phyloP scores from a whole-genome alignment of 2,797 vertebrate genomes.

The Paratrypauchen microcephalus region DNA sequence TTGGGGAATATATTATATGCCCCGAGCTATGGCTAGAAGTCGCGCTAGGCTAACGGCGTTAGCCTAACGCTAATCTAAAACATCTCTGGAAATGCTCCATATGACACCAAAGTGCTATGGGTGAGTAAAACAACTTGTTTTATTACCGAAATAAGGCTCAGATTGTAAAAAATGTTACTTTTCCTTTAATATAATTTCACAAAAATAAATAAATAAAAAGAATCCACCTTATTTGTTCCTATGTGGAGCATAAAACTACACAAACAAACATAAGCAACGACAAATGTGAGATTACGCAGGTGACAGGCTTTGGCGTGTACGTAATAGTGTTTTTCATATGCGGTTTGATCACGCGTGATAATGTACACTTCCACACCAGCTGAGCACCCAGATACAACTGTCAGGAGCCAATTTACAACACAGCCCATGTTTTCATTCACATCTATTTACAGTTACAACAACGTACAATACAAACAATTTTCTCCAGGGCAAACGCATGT shows the following conservation, averaged over 20 bases:
- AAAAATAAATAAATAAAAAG: neutral
- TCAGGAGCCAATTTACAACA: neutral
- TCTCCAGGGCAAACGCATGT: neutral
- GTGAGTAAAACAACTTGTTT: too few species aligned
- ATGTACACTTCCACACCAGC: neutral
- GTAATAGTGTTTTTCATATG: conserved; percentile 1
- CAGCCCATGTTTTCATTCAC: neutral
- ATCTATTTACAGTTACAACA: neutral
- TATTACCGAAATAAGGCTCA: too few species aligned
- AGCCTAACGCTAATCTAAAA: too few species aligned
- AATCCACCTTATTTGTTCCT: neutral
- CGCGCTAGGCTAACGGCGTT: too few species aligned
- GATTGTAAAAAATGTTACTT: too few species aligned
- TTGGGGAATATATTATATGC: too few species aligned
- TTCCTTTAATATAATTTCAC: too few species aligned
- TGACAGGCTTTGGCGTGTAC: neutral
- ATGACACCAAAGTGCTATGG: too few species aligned
- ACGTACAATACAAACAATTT: neutral
- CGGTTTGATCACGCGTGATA: neutral
- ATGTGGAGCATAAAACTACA: conserved; percentile 1
- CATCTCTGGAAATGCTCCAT: too few species aligned
- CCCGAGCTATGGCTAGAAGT: too few species aligned
- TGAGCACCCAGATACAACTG: neutral
- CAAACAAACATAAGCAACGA: neutral
- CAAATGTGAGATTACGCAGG: neutral